A percentile compares a stretch with the other conserved stretches of the same genome.
These are phyloP conservation scores for Hemiprocne comata DNA, from an alignment of 2,113 vertebrate species.

Conservation along the genomic window DNA sequence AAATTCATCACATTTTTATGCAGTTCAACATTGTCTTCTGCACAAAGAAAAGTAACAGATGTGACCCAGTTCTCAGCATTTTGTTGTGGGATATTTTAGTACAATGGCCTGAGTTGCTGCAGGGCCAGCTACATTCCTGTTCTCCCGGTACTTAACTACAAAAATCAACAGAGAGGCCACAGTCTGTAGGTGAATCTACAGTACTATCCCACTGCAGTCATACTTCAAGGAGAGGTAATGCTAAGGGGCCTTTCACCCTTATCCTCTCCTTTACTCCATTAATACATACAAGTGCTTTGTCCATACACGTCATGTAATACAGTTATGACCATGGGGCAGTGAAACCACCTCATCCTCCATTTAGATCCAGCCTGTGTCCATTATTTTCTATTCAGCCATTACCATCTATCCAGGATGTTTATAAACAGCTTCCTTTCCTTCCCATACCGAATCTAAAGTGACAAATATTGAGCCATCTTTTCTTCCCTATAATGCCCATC, in stretches of 20 bases:
- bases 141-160: background rate
- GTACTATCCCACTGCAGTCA: background rate
- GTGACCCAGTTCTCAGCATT: slow-evolving; percentile 50
- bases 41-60: slow-evolving; percentile 40
- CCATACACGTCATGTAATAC: background rate
- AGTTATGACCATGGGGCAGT: background rate
- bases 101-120: background rate
- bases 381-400: background rate
- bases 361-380: background rate
- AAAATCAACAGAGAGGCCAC: background rate
- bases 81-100: background rate
- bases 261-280: background rate
- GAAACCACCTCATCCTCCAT: background rate
- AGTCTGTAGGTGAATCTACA: background rate
- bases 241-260: background rate
- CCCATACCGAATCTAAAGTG: background rate
- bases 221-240: background rate
- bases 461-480: background rate
- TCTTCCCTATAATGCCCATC: background rate
- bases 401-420: background rate
- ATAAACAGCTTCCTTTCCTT: background rate
- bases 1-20: slow-evolving; percentile 34
- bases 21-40: slow-evolving; percentile 32
- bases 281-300: background rate
- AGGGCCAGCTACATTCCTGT: background rate